These are phyloP conservation scores for Periophthalmodon schlosseri DNA, from an alignment of 2,113 vertebrate species.

Conservation along the genomic window DNA sequence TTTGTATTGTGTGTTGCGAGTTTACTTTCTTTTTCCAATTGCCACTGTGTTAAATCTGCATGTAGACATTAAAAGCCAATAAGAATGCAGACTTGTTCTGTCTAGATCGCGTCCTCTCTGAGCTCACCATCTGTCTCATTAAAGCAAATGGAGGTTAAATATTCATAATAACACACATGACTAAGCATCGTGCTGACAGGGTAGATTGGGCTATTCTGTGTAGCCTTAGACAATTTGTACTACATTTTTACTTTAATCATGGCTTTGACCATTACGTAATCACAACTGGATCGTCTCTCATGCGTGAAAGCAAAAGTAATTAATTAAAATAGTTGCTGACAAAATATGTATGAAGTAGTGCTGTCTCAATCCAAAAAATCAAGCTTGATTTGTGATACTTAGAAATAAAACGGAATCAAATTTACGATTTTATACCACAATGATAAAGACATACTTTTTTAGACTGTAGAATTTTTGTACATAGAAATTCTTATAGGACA, in stretches of 20 bases:
- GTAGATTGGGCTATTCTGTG: slow-evolving; percentile 8
- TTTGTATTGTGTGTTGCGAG: too few species aligned
- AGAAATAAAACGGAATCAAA: too few species aligned
- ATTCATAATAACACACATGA: slow-evolving; percentile 40
- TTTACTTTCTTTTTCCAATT: not conserved
- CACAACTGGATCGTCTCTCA: slow-evolving; percentile 28
- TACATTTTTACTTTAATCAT: slow-evolving; percentile 13
- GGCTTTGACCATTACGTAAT: slow-evolving; percentile 36
- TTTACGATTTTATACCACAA: too few species aligned
- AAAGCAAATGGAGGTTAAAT: slow-evolving; percentile 38
- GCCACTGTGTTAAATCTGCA: not conserved
- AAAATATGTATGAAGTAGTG: not conserved
- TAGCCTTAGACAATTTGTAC: slow-evolving; percentile 20
- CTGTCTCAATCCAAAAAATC: too few species aligned
- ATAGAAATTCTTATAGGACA: too few species aligned
- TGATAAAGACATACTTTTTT: too few species aligned
- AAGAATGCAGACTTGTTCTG: not conserved
- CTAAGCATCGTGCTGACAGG: slow-evolving; percentile 19
- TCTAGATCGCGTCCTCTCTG: not conserved
- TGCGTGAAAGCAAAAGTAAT: slow-evolving; percentile 19
- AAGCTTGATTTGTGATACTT: too few species aligned
- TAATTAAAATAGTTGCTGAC: slow-evolving; percentile 7
- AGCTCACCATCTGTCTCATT: slow-evolving; percentile 30
- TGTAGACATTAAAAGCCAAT: not conserved
- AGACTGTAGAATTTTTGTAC: too few species aligned